phyloP scores from a whole-genome alignment of 2,888 invertebrate species.

The Dastarcus helophoroides region DNA sequence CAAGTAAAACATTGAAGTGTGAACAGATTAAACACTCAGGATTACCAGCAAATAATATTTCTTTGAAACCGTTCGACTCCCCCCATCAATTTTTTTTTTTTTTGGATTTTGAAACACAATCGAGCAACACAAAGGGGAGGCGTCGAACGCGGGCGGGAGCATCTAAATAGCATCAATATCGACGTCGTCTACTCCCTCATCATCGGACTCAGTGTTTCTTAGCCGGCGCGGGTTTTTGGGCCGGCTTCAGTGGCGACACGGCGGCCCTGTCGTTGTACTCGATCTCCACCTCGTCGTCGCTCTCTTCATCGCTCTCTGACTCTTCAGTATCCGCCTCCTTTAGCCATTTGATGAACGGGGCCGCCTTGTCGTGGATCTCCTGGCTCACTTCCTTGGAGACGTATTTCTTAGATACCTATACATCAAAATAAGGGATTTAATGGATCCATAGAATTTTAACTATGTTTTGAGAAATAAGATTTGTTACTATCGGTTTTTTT shows the following conservation, averaged over 20 bases:
- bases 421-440: too few relatives aligned
- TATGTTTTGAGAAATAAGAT: too few relatives aligned
- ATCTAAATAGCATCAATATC: conserved; percentile 87
- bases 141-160: background rate
- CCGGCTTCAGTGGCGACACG: conserved; percentile 58
- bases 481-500: too few relatives aligned
- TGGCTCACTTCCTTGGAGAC: conserved; percentile 81
- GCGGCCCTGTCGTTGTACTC: conserved; percentile 83
- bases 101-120: background rate
- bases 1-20: conserved; percentile 1
- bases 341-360: conserved; percentile 93
- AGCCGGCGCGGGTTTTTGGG: conserved; percentile 34
- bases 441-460: too few relatives aligned
- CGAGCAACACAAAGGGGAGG: background rate
- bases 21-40: conserved; percentile 5
- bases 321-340: conserved; percentile 94
- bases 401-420: conserved; percentile 69
- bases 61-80: conserved; percentile 3
- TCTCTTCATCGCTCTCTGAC: conserved; percentile 62
- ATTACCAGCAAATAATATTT: conserved; percentile 8
- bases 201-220: conserved; percentile 40
- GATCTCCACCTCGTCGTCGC: conserved; percentile 59
- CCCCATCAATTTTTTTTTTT: background rate
- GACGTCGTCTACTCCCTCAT: conserved; percentile 54
- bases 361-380: conserved; percentile 85